These are phyloP conservation scores for Micrasema longulum DNA, from an alignment of 1,140 invertebrate species.

Conservation along the genomic window DNA sequence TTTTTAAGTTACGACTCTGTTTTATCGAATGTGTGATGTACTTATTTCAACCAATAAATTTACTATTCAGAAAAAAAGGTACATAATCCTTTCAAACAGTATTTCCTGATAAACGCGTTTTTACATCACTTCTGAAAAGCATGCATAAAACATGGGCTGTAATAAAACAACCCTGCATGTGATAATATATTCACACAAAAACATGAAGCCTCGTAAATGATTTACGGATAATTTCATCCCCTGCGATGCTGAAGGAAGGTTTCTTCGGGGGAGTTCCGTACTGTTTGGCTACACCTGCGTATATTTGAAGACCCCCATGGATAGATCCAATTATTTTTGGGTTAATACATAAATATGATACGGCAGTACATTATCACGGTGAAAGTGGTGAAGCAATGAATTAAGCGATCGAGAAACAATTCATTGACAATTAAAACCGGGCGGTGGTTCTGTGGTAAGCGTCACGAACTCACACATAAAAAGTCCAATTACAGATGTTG, in stretches of 20 bases:
- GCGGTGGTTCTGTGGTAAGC: no score
- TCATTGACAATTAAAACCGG: no score
- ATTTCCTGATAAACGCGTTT: background rate
- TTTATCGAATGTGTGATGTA: no score
- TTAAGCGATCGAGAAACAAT: no score
- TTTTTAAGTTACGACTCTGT: no score
- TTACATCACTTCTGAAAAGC: conserved; percentile 11
- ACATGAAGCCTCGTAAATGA: conserved; percentile 26
- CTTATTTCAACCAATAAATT: no score
- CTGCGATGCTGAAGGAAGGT: conserved; percentile 9
- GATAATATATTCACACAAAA: conserved; percentile 28
- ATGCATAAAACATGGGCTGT: conserved; percentile 23
- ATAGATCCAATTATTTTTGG: conserved; percentile 27
- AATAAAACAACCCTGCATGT: conserved; percentile 17
- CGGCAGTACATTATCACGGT: background rate
- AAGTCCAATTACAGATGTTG: no score
- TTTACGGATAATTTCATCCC: conserved; percentile 27
- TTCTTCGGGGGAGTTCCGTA: background rate
- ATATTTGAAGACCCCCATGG: conserved; percentile 10
- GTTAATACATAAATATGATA: conserved; percentile 33
- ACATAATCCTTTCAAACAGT: no score
- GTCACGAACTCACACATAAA: no score
- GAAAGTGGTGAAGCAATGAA: no score
- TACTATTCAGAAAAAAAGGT: no score
- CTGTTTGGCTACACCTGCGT: conserved; percentile 7